Evolutionary conservation across 2,797 vertebrate genomes (phyloP).

Genomic region (Gymnocypris eckloni): DNA sequence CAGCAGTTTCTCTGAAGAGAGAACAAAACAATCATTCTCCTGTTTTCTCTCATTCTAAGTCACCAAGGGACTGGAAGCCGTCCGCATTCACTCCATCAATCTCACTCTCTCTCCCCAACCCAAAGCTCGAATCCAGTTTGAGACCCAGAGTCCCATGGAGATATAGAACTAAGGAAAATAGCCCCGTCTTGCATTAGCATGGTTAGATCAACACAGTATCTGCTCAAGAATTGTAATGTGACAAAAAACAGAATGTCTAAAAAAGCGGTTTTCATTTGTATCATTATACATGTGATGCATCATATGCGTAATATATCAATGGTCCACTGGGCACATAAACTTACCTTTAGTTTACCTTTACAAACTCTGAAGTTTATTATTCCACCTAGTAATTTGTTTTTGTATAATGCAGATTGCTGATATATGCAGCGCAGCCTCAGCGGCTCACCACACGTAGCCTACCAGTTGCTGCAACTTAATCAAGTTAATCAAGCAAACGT

Average conservation of each 20-base stretch:
- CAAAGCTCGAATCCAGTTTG: constrained; percentile 38
- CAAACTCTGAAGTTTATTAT: constrained; percentile 4
- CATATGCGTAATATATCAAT: constrained; percentile 16
- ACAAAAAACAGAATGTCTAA: constrained; percentile 51
- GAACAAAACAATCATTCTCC: constrained; percentile 51
- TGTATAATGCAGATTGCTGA: constrained; percentile 25
- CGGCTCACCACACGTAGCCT: neutral
- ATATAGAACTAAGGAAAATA: constrained; percentile 68
- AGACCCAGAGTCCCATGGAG: constrained; percentile 62
- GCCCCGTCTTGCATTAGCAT: constrained; percentile 58
- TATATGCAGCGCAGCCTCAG: constrained; percentile 12
- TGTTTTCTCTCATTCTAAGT: constrained; percentile 48
- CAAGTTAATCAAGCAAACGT: constrained; percentile 37
- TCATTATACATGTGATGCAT: neutral
- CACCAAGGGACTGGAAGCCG: constrained; percentile 58
- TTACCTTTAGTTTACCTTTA: too few relatives aligned
- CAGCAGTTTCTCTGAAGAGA: constrained; percentile 34
- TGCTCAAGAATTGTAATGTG: constrained; percentile 57
- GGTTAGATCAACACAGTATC: constrained; percentile 62
- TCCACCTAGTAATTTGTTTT: constrained; percentile 28
- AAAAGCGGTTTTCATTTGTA: neutral
- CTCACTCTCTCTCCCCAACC: constrained; percentile 55
- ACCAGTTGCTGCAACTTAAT: neutral
- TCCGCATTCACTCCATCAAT: constrained; percentile 69
- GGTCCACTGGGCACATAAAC: neutral